Percentiles rank a stretch among this genome's conserved stretches.
Conservation (phyloP, 53 echinoderm and acorn worm species). For the Apostichopus leukothele region DNA sequence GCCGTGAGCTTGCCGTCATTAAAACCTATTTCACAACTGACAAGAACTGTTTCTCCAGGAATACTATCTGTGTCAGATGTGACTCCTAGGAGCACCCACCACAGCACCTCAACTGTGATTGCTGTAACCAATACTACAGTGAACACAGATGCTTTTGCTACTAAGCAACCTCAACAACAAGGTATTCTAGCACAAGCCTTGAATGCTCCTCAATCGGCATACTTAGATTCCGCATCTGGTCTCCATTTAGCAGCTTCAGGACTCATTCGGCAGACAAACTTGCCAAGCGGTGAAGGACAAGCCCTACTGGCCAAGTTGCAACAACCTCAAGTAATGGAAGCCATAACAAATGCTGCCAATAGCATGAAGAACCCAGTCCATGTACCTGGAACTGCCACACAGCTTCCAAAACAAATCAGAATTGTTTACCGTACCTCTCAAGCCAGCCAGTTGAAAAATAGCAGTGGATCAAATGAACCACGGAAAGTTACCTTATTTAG, state of each 20-base stretch:
- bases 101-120: neutral
- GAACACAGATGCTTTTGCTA: neutral
- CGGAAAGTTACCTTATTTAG: slow-evolving; percentile 38
- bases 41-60: neutral
- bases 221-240: slow-evolving; percentile 44
- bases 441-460: slow-evolving; percentile 12
- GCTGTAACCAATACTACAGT: neutral
- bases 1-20: slow-evolving; percentile 22
- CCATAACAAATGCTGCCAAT: slow-evolving; percentile 37
- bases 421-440: slow-evolving; percentile 29
- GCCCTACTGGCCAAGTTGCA: slow-evolving; percentile 20
- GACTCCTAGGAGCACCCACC: neutral
- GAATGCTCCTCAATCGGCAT: slow-evolving; percentile 38
- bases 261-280: slow-evolving; percentile 15
- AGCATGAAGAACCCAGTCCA: slow-evolving; percentile 20
- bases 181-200: slow-evolving; percentile 39
- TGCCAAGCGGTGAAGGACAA: slow-evolving; percentile 15
- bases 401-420: slow-evolving; percentile 17
- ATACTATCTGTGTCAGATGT: neutral
- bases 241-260: slow-evolving; percentile 46
- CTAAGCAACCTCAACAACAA: slow-evolving; percentile 12
- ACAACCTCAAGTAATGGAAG: slow-evolving; percentile 42
- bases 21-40: slow-evolving; percentile 20
- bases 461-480: neutral
- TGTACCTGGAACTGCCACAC: slow-evolving; percentile 2